Conservation (phyloP, 2,797 vertebrate species). For the Spinibarbus caldwelli region DNA sequence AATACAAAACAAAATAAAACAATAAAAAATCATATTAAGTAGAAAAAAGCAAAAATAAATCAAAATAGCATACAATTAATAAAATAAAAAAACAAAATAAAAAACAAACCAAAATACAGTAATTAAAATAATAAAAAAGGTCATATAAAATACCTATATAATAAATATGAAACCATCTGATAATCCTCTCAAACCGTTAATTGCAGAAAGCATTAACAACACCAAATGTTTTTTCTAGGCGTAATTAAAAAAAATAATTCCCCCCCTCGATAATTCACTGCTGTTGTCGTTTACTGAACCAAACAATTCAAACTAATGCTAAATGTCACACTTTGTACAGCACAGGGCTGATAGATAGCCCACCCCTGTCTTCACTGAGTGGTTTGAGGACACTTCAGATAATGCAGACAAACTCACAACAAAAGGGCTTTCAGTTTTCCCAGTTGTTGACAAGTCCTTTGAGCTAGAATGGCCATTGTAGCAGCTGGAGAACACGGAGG, state of each 20-base stretch:
- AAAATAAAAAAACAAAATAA: no score
- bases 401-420: slow-evolving; percentile 55
- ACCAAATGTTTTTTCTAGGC: background rate
- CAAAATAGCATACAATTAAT: no score
- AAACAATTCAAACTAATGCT: slow-evolving; percentile 37
- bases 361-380: slow-evolving; percentile 14
- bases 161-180: background rate
- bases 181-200: background rate
- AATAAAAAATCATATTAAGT: no score
- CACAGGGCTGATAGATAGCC: background rate
- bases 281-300: slow-evolving; percentile 10
- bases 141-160: background rate
- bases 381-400: slow-evolving; percentile 55
- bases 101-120: no score
- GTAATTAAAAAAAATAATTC: background rate
- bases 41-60: no score
- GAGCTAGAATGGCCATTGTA: slow-evolving; percentile 46
- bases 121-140: background rate
- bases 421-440: slow-evolving; percentile 49
- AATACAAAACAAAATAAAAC: no score
- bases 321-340: slow-evolving; percentile 38
- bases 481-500: slow-evolving; percentile 39
- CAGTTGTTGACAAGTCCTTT: slow-evolving; percentile 58
- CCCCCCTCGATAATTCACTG: background rate
- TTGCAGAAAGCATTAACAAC: background rate